Conservation (phyloP, 2,113 vertebrate genomes). For the Lontra canadensis region DNA sequence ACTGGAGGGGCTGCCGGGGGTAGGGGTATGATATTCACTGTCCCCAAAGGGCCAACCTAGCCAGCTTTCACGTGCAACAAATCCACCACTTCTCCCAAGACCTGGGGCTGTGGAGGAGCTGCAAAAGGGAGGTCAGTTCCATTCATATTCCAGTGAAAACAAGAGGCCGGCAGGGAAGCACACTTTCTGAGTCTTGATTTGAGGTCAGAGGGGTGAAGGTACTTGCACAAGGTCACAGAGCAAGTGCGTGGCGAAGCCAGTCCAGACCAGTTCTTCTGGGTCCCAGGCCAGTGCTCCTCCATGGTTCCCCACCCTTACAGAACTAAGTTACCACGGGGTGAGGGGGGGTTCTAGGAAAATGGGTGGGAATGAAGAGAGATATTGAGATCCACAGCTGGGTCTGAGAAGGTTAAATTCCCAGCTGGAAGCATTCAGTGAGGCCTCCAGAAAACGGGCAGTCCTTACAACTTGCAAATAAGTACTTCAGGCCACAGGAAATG, state of each 20-base stretch:
- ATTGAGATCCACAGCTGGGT: conserved; percentile 66
- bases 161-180: not conserved
- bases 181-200: conserved; percentile 31
- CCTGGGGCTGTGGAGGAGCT: not conserved
- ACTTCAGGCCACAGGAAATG: conserved; percentile 79
- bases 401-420: conserved; percentile 79
- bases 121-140: not conserved
- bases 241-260: not conserved
- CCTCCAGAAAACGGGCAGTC: conserved; percentile 71
- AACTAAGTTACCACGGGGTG: not conserved
- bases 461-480: conserved; percentile 78
- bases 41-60: not conserved
- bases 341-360: conserved; percentile 52
- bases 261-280: not conserved
- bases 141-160: conserved; percentile 32
- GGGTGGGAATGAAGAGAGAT: conserved; percentile 48
- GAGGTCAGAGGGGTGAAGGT: conserved; percentile 6
- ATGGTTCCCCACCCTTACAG: not conserved
- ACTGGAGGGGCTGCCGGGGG: not conserved
- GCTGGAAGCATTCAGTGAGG: conserved; percentile 75
- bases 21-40: not conserved
- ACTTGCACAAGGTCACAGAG: conserved; percentile 44
- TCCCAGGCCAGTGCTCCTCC: not conserved
- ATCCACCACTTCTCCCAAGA: not conserved
- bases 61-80: not conserved